A percentile compares a stretch with the other conserved stretches of the same genome.
Conservation (phyloP, 2,113 vertebrate genomes). For the Polypterus senegalus region DNA sequence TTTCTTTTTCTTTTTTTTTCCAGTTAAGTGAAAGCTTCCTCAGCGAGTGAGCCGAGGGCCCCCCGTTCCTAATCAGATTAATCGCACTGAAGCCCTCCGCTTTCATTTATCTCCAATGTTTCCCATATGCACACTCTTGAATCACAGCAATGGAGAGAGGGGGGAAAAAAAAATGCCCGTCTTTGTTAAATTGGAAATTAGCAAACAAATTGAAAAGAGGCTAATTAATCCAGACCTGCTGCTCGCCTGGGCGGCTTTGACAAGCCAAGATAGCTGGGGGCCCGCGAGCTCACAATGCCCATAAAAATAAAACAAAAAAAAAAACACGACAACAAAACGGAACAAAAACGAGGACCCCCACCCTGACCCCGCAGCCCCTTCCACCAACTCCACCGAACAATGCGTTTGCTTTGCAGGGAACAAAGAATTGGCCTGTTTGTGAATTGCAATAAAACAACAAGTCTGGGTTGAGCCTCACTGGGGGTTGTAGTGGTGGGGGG, state of each 20-base stretch:
- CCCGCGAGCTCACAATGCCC: neutral
- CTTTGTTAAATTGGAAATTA: neutral
- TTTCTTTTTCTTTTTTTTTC: too few species aligned
- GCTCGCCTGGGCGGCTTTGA: neutral
- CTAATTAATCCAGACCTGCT: neutral
- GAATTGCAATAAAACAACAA: too few species aligned
- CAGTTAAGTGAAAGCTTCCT: too few species aligned
- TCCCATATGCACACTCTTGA: neutral
- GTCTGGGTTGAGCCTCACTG: too few species aligned
- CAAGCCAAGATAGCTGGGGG: neutral
- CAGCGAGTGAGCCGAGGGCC: too few species aligned
- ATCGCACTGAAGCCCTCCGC: neutral
- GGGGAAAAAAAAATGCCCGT: neutral
- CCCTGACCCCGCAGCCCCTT: too few species aligned
- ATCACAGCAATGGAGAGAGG: neutral
- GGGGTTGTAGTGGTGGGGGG: too few species aligned
- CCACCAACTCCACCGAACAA: too few species aligned
- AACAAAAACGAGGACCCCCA: too few species aligned
- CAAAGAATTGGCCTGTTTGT: too few species aligned
- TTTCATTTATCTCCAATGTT: neutral
- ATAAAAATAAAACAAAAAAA: neutral
- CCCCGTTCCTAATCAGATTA: neutral
- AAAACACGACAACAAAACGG: too few species aligned
- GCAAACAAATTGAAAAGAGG: neutral
- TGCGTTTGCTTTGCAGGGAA: too few species aligned